Conservation (phyloP, 2,888 invertebrate genomes). For the Cryptocephalus moraei region DNA sequence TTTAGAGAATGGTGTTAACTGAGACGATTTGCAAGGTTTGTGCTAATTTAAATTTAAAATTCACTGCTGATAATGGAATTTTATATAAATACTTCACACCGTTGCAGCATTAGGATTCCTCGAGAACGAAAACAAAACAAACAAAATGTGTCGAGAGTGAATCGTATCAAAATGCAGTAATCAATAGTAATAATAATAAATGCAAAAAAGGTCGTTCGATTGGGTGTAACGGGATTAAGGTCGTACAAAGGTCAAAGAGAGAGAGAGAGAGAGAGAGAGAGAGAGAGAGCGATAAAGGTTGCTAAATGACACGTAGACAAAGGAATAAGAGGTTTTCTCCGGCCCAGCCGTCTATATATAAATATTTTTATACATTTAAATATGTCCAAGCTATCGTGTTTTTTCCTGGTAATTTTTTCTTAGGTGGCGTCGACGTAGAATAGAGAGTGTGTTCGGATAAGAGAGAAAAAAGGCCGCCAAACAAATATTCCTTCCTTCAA, state of each 20-base stretch:
- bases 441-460: too few relatives aligned
- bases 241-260: constrained; percentile 34
- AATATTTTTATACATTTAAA: too few relatives aligned
- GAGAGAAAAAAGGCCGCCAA: too few relatives aligned
- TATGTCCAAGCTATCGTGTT: too few relatives aligned
- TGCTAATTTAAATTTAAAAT: too few relatives aligned
- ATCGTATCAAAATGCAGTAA: constrained; percentile 35
- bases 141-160: constrained; percentile 18
- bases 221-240: constrained; percentile 29
- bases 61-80: background rate
- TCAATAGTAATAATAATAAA: constrained; percentile 15
- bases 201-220: constrained; percentile 28
- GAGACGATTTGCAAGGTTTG: too few relatives aligned
- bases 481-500: too few relatives aligned
- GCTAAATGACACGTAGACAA: constrained; percentile 72
- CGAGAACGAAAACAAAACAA: background rate
- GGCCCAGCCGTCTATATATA: constrained; percentile 36
- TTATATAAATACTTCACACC: background rate
- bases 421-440: too few relatives aligned
- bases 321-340: constrained; percentile 44
- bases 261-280: constrained; percentile 21
- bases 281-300: constrained; percentile 18
- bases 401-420: too few relatives aligned
- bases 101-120: too few relatives aligned
- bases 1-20: too few relatives aligned